A percentile compares a stretch with the other conserved stretches of the same genome.
These are phyloP conservation scores for Narcine bancroftii DNA, from an alignment of 2,113 vertebrate species.

Conservation along the genomic window DNA sequence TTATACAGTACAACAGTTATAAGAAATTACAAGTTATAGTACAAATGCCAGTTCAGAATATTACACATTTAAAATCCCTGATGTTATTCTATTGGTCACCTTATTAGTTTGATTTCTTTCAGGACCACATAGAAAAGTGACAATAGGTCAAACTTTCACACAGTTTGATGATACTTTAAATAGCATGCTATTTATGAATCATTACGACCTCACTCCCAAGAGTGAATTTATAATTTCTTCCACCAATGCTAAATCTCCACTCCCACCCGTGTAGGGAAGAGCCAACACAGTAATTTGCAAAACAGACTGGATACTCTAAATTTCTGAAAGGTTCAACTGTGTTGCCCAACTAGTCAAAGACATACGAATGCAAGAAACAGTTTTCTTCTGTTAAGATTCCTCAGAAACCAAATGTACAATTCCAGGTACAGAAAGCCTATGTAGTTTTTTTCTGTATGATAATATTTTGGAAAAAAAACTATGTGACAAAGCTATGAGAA, in stretches of 20 bases:
- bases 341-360: background rate
- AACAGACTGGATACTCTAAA: constrained; percentile 21
- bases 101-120: background rate
- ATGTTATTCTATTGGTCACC: constrained; percentile 29
- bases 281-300: background rate
- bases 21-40: constrained; percentile 27
- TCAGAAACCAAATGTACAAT: background rate
- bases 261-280: background rate
- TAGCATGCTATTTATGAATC: background rate
- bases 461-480: too few species aligned
- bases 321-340: background rate
- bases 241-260: background rate
- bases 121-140: background rate
- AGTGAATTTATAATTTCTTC: background rate
- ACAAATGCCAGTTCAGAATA: background rate
- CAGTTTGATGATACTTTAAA: background rate
- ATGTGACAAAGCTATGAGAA: background rate
- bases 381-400: background rate
- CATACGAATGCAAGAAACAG: background rate
- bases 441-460: too few species aligned
- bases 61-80: constrained; percentile 29
- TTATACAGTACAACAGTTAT: background rate
- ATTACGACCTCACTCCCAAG: background rate
- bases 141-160: background rate
- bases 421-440: background rate